Conservation (phyloP, 2,888 invertebrate genomes). For the Sphaerophoria rueppellii region DNA sequence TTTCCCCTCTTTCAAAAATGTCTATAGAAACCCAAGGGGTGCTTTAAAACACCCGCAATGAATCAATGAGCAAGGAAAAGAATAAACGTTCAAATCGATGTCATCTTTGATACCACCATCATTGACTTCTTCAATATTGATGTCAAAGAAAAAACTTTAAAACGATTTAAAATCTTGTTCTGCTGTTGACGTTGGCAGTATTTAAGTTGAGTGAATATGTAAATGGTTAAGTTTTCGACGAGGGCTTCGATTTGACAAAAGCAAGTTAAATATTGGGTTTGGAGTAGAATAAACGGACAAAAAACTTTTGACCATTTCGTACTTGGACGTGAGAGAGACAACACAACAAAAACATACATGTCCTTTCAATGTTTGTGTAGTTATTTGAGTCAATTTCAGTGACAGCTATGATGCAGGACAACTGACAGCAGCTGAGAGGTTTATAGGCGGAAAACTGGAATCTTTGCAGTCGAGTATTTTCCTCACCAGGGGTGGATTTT, state of each 20-base stretch:
- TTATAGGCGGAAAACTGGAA: slow-evolving; percentile 15
- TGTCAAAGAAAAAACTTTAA: slow-evolving; percentile 36
- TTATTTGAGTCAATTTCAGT: slow-evolving; percentile 54
- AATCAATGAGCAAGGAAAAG: neutral
- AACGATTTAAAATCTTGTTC: slow-evolving; percentile 37
- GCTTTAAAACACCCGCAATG: neutral
- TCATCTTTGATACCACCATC: neutral
- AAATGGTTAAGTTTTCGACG: slow-evolving; percentile 18
- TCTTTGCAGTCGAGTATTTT: slow-evolving; percentile 35
- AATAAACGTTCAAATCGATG: slow-evolving; percentile 20
- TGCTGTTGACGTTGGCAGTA: slow-evolving; percentile 47
- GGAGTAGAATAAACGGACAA: neutral
- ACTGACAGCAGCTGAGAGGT: neutral
- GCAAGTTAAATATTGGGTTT: neutral
- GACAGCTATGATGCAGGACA: slow-evolving; percentile 44
- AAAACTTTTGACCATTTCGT: slow-evolving; percentile 36
- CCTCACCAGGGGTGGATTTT: neutral
- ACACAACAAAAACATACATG: slow-evolving; percentile 3
- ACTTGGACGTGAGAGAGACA: slow-evolving; percentile 11
- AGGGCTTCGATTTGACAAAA: neutral
- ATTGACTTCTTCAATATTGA: neutral
- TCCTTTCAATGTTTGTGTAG: slow-evolving; percentile 33
- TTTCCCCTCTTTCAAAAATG: neutral
- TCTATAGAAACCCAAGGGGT: neutral
- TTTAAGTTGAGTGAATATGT: slow-evolving; percentile 4